These are phyloP conservation scores for Philereme transversata DNA, from an alignment of 2,888 invertebrate genomes.

Conservation along the genomic window DNA sequence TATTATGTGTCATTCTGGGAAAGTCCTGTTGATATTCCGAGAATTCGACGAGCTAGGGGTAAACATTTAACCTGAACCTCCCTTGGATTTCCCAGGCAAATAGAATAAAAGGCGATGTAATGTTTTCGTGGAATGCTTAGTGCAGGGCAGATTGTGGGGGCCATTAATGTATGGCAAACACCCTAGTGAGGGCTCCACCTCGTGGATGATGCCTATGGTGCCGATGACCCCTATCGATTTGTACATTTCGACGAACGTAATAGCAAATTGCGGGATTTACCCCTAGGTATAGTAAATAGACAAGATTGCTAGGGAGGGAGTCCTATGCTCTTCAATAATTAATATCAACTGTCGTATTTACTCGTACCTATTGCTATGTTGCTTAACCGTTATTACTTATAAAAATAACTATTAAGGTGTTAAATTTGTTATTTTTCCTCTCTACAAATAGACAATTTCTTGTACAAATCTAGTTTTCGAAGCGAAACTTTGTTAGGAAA, in stretches of 20 bases:
- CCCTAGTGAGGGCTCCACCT: slow-evolving; percentile 76
- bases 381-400: slow-evolving; percentile 6
- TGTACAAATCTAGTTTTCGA: too few relatives aligned
- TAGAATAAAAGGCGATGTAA: slow-evolving; percentile 48
- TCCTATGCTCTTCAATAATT: slow-evolving; percentile 41
- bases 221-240: slow-evolving; percentile 82
- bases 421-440: too few relatives aligned
- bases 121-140: slow-evolving; percentile 59
- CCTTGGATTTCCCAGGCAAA: slow-evolving; percentile 34
- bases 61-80: slow-evolving; percentile 26
- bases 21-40: slow-evolving; percentile 5
- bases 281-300: slow-evolving; percentile 27
- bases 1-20: slow-evolving; percentile 5
- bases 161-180: slow-evolving; percentile 69
- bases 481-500: too few relatives aligned
- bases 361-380: slow-evolving; percentile 10
- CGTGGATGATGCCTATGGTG: slow-evolving; percentile 76
- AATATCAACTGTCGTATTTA: slow-evolving; percentile 28
- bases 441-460: too few relatives aligned
- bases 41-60: slow-evolving; percentile 17
- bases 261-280: slow-evolving; percentile 62
- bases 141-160: slow-evolving; percentile 60
- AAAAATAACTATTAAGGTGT: too few relatives aligned
- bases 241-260: slow-evolving; percentile 72
- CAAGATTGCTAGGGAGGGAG: slow-evolving; percentile 27